Conservation (phyloP, 2,888 invertebrate species). For the Imbricaverruca yamaguchii region DNA sequence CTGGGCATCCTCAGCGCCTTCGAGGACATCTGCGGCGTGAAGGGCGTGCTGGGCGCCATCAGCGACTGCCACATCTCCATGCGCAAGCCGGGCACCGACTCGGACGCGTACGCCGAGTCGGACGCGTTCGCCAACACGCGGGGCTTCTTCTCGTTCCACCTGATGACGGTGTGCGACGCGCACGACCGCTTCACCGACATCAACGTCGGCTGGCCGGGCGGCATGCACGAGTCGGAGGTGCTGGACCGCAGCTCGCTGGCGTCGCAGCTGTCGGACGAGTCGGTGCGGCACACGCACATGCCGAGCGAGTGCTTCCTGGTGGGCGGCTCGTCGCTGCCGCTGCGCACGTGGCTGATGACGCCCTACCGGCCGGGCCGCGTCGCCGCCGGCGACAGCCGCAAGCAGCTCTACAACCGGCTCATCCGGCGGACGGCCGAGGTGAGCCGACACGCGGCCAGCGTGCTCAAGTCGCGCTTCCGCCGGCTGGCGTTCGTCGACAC, state of each 20-base stretch:
- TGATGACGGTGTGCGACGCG: slow-evolving; percentile 4
- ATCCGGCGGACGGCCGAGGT: neutral
- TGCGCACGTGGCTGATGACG: slow-evolving; percentile 4
- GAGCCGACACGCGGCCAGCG: neutral
- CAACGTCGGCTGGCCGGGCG: neutral
- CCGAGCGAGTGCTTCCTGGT: slow-evolving; percentile 12
- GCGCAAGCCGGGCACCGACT: neutral
- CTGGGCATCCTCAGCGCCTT: neutral
- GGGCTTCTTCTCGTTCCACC: neutral
- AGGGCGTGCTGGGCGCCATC: slow-evolving; percentile 13
- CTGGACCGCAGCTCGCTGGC: neutral
- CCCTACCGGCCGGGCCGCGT: neutral
- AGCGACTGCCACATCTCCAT: slow-evolving; percentile 2
- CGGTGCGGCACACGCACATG: neutral
- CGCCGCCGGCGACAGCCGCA: neutral
- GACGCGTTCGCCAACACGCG: neutral
- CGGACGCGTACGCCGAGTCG: no score
- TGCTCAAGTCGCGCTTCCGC: neutral
- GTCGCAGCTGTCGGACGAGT: neutral
- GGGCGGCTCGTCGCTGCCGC: neutral
- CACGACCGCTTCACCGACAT: neutral
- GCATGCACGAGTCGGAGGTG: slow-evolving; percentile 4
- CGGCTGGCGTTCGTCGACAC: slow-evolving; percentile 10
- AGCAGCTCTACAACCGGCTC: neutral
- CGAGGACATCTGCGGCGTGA: neutral